A percentile compares a stretch with the other conserved stretches of the same genome.
Evolutionary conservation across 2,888 invertebrate genomes (phyloP).

Genomic region (Mystacides longicornis): DNA sequence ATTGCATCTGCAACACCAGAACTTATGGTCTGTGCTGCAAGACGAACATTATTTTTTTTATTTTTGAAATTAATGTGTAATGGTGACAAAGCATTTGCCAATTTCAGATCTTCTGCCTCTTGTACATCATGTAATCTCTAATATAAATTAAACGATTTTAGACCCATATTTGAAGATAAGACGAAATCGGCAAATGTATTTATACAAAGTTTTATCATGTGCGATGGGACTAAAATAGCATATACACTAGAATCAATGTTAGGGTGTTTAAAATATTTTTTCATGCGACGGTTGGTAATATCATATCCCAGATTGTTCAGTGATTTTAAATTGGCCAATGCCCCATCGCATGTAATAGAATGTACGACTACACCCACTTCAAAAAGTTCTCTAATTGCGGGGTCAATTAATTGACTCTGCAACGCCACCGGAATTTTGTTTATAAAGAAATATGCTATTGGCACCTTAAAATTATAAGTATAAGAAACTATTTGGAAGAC

Average conservation of each 20-base stretch:
- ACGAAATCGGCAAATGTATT: background rate
- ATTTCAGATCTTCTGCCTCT: background rate
- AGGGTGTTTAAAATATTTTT: background rate
- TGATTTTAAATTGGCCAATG: no score
- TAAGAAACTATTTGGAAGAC: background rate
- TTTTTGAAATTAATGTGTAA: background rate
- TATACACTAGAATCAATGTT: background rate
- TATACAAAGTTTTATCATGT: background rate
- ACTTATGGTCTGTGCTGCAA: background rate
- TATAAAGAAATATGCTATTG: background rate
- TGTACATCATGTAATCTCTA: background rate
- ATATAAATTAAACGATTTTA: background rate
- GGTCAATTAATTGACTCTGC: background rate
- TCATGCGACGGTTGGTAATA: background rate
- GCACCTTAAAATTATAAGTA: background rate
- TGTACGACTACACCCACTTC: no score
- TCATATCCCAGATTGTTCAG: background rate
- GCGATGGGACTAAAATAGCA: background rate
- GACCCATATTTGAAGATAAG: background rate
- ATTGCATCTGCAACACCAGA: background rate
- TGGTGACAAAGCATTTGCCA: background rate
- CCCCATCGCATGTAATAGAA: no score
- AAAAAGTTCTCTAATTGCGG: background rate
- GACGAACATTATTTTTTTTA: background rate
- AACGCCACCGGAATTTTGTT: background rate